phyloP scores from a whole-genome alignment of 2,888 invertebrate genomes.

The Pheosia gnoma region DNA sequence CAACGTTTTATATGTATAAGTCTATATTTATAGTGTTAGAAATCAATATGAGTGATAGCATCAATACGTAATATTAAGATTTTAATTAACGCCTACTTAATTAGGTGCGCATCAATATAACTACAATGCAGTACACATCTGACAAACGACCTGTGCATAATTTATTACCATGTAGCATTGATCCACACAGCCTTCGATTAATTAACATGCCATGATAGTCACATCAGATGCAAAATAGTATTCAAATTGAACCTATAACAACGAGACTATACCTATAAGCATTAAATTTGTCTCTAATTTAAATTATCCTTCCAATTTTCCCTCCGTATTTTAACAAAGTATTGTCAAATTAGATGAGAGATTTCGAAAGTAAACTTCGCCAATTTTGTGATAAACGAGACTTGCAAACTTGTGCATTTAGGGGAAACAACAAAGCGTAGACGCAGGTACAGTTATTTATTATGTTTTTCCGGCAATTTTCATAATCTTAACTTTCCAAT shows the following conservation, averaged over 20 bases:
- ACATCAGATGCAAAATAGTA: background rate
- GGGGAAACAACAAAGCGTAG: constrained; percentile 40
- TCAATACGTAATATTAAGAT: too few relatives aligned
- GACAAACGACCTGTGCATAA: background rate
- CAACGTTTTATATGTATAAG: too few relatives aligned
- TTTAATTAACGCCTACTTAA: background rate
- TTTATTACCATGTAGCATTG: background rate
- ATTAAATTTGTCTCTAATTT: background rate
- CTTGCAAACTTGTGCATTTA: constrained; percentile 47
- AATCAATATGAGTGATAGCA: too few relatives aligned
- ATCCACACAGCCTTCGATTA: background rate
- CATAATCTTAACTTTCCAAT: background rate
- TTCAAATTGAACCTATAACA: background rate
- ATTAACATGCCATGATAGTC: background rate
- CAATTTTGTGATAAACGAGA: constrained; percentile 63
- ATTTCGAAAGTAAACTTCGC: constrained; percentile 55
- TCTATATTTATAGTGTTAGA: too few relatives aligned
- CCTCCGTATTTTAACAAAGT: constrained; percentile 32
- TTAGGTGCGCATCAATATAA: background rate
- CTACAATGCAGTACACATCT: background rate
- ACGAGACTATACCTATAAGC: too few relatives aligned
- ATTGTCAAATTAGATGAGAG: constrained; percentile 32
- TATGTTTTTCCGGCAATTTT: background rate
- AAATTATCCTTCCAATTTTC: constrained; percentile 25
- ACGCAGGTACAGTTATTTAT: constrained; percentile 27